phyloP scores from a whole-genome alignment of 2,888 invertebrate species.

The Microplitis deprimator region DNA sequence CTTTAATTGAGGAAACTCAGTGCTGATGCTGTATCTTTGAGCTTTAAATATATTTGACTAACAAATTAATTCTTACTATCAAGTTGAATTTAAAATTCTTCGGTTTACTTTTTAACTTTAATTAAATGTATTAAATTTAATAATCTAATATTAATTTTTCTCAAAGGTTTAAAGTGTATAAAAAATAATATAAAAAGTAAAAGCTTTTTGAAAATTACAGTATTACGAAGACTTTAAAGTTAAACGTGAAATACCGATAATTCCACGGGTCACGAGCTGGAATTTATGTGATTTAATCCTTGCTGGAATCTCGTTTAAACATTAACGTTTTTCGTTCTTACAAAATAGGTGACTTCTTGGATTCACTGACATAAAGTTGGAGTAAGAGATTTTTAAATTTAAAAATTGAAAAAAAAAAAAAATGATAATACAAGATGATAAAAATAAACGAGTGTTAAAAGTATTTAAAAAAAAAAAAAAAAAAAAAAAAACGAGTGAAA shows the following conservation, averaged over 20 bases:
- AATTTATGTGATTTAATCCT: slow-evolving; percentile 64
- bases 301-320: slow-evolving; percentile 53
- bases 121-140: background rate
- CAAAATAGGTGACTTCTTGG: slow-evolving; percentile 19
- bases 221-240: slow-evolving; percentile 12
- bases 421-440: slow-evolving; percentile 4
- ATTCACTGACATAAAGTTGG: slow-evolving; percentile 16
- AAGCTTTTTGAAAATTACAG: slow-evolving; percentile 14
- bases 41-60: background rate
- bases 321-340: slow-evolving; percentile 13
- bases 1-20: background rate
- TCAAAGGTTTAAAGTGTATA: background rate
- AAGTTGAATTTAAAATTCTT: background rate
- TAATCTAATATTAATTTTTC: background rate
- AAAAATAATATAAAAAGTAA: background rate
- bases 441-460: background rate
- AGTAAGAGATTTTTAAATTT: slow-evolving; percentile 36
- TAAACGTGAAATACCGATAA: slow-evolving; percentile 54
- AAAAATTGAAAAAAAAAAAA: background rate
- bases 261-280: slow-evolving; percentile 54
- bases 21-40: background rate
- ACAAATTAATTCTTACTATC: background rate
- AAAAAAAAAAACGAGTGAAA: slow-evolving; percentile 22
- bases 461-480: slow-evolving; percentile 25
- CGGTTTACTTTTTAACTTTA: background rate